phyloP scores from a whole-genome alignment of 2,888 invertebrate genomes.

The Strigamia crassipes region DNA sequence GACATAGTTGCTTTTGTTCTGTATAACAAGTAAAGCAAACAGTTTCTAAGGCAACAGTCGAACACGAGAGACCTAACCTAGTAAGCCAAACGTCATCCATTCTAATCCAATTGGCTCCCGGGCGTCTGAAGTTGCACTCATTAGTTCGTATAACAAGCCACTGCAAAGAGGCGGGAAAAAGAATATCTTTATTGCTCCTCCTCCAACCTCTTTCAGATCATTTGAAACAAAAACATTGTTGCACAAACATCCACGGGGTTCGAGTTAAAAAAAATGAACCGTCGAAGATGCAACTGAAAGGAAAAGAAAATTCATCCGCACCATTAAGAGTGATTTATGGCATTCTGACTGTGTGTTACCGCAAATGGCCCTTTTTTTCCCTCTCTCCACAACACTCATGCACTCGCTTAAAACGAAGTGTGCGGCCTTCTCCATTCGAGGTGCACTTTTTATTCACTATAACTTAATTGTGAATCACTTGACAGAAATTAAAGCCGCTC shows the following conservation, averaged over 20 bases:
- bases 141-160: constrained; percentile 28
- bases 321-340: constrained; percentile 16
- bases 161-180: constrained; percentile 33
- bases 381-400: constrained; percentile 10
- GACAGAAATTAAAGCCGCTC: background rate
- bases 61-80: background rate
- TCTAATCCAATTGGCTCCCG: constrained; percentile 40
- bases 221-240: background rate
- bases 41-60: background rate
- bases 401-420: background rate
- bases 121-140: constrained; percentile 32
- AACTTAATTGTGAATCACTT: background rate
- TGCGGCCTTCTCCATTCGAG: background rate
- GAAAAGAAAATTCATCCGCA: constrained; percentile 14
- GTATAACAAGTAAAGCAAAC: background rate
- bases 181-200: background rate
- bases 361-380: constrained; percentile 11
- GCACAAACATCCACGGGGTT: background rate
- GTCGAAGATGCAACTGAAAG: background rate
- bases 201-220: background rate
- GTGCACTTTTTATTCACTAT: background rate
- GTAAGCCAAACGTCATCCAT: constrained; percentile 15
- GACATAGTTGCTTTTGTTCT: background rate
- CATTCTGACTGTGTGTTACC: constrained; percentile 16
- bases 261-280: background rate